These are phyloP conservation scores for Drosophila lacertosa DNA, from an alignment of 1,140 invertebrate genomes.

Conservation along the genomic window DNA sequence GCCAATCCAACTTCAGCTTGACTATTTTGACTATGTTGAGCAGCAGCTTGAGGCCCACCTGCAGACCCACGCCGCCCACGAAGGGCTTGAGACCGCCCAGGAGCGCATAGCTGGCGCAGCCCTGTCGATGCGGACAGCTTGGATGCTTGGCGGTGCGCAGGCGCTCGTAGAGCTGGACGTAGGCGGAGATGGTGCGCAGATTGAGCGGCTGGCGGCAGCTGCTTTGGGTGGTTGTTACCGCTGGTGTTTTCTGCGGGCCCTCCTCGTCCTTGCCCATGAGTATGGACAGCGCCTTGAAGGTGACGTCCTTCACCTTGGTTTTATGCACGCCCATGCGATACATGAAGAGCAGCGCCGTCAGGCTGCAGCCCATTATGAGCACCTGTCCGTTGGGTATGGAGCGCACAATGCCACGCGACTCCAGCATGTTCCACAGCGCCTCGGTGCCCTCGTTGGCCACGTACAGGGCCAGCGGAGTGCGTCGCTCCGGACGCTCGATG, in stretches of 20 bases:
- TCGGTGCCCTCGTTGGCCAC: constrained; percentile 92
- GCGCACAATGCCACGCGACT: constrained; percentile 86
- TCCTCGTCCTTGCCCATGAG: constrained; percentile 87
- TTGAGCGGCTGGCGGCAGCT: constrained; percentile 14
- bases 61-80: constrained; percentile 85
- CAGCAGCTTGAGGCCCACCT: constrained; percentile 85
- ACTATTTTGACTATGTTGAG: constrained; percentile 84
- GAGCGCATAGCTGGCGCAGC: constrained; percentile 86
- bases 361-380: constrained; percentile 86
- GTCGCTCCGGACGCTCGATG: constrained; percentile 89
- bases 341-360: constrained; percentile 86
- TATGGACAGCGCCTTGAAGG: constrained; percentile 87
- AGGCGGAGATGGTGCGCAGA: constrained; percentile 37
- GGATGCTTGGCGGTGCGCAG: constrained; percentile 83
- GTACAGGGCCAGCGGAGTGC: constrained; percentile 89
- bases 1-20: constrained; percentile 84
- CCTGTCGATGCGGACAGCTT: constrained; percentile 87
- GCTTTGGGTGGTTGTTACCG: constrained; percentile 20
- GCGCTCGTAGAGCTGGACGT: constrained; percentile 56
- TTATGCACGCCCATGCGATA: constrained; percentile 85
- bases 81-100: constrained; percentile 86
- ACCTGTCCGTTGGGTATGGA: constrained; percentile 88
- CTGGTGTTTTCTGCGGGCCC: constrained; percentile 52
- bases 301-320: constrained; percentile 84
- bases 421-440: constrained; percentile 90